Conservation (phyloP, 2,797 vertebrate genomes). For the Myotis vivesi region DNA sequence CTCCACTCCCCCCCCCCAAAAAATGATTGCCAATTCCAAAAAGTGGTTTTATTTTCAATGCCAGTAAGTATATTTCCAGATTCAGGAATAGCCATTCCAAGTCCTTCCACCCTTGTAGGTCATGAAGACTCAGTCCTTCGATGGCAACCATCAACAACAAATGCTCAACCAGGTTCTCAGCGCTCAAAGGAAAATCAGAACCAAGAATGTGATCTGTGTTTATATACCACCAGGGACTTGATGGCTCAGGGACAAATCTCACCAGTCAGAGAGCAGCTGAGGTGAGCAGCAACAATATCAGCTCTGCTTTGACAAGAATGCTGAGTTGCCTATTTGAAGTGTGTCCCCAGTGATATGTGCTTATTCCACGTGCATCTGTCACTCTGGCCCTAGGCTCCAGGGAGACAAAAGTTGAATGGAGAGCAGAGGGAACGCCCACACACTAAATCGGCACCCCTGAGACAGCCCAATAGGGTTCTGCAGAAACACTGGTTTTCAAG, state of each 20-base stretch:
- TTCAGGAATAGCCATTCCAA: not conserved
- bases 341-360: not conserved
- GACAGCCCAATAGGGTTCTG: not conserved
- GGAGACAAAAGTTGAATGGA: not conserved
- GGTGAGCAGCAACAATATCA: not conserved
- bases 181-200: not conserved
- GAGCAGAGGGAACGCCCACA: not conserved
- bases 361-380: not conserved
- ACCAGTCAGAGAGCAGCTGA: not conserved
- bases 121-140: not conserved
- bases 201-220: not conserved
- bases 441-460: not conserved
- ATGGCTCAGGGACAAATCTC: not conserved
- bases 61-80: not conserved
- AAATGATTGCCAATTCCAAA: not conserved
- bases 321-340: not conserved
- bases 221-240: not conserved
- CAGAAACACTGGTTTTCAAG: not conserved
- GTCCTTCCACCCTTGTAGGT: not conserved
- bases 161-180: not conserved
- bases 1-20: fast-evolving
- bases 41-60: constrained; percentile 10
- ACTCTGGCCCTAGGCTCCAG: not conserved
- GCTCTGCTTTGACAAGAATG: not conserved
- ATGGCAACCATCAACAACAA: not conserved